Evolutionary conservation across 1,140 invertebrate genomes (phyloP), one percentile per base, ranked within the genome.

Genomic region (Amyelois transitella): DNA sequence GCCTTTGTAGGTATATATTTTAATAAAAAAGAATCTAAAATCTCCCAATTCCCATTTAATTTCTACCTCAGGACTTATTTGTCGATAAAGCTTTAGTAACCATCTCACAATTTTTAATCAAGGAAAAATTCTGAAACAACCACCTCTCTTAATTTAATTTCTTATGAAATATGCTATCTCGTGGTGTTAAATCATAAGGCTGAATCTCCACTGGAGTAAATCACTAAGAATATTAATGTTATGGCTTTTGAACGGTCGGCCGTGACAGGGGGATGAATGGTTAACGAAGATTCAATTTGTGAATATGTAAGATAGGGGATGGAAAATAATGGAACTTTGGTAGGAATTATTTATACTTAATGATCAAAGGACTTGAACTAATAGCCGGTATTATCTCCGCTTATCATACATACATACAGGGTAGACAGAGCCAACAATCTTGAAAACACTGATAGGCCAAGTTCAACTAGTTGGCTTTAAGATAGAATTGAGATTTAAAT

Each of bases 171-270:
- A 21, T 48, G 51, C 20, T 51, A 55, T 55, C 47, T 64, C 53
- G 10, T 32, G 28, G 19, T 43, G 49, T 50, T 25, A 53, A 60
- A 55, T 64, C 55, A 64, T 55, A 51, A 57, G 50, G 22, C 19
- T 14, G 38, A 53, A 63, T 56, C 53, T 53, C 51, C 43, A 32
- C 19, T 8, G 58, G 58, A 63, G 58, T 56, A 59, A 28, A 50
- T 17, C 14, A 38, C 32, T 38, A 38, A 38, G 43, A 48, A 58
- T 58, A 55, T 63, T 55, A 59, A 59, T 58, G 60, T 57, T 53
- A 38, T 28, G 24, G 18, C 21, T 19, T 18, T 49, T 54, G 45
- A 24, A 18, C 49, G 51, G 51, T 50, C 52, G 18, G 18, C 19
- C 45, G 0, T 48, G 45, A 48, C 45, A 48, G 45, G 19, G n/a